Conservation (phyloP, 2,113 vertebrate species). For the Benitochromis conjunctus region DNA sequence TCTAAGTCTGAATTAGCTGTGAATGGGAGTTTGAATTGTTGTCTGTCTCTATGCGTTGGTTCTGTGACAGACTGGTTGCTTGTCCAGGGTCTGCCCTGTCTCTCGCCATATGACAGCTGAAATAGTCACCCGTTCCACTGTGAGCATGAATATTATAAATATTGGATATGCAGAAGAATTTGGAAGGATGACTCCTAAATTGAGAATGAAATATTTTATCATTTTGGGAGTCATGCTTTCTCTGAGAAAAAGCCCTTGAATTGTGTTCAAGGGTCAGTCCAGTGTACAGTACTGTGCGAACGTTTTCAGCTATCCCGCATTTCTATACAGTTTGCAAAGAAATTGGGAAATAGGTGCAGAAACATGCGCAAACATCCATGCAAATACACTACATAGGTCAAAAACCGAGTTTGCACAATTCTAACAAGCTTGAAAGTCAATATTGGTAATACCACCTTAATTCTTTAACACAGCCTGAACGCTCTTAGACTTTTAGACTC, state of each 20-base stretch:
- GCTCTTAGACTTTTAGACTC: neutral
- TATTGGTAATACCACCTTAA: neutral
- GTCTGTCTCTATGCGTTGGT: neutral
- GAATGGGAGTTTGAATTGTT: neutral
- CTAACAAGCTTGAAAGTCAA: neutral
- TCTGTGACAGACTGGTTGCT: neutral
- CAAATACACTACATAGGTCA: neutral
- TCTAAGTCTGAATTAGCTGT: neutral
- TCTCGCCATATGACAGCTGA: neutral
- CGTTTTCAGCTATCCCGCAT: neutral
- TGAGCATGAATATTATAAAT: neutral
- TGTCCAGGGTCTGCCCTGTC: neutral
- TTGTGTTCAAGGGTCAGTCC: neutral
- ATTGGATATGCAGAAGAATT: neutral
- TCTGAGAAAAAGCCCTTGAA: neutral
- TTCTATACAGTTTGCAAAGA: neutral
- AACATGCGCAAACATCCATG: neutral
- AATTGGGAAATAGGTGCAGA: neutral
- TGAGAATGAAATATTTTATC: neutral
- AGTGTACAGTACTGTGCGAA: neutral
- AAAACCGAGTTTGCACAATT: neutral
- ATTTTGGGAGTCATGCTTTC: neutral
- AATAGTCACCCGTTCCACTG: neutral
- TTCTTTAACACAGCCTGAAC: neutral
- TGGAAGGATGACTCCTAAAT: neutral